Evolutionary conservation across 2,113 vertebrate genomes (phyloP), one percentile per base, ranked within the genome.

Genomic region (Nesoenas mayeri): DNA sequence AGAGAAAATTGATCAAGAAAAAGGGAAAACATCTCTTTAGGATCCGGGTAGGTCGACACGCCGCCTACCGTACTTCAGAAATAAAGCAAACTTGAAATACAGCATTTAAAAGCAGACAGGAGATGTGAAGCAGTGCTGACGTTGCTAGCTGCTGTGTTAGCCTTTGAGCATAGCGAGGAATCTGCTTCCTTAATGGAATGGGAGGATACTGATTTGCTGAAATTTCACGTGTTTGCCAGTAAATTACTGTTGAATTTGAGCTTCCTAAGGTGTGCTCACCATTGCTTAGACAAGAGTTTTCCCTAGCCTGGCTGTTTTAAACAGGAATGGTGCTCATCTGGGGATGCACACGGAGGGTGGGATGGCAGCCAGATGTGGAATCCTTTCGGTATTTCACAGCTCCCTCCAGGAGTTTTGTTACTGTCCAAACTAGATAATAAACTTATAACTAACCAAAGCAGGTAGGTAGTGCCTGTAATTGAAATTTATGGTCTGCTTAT

Each of bases 1-100:
- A 97, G 94, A 97, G 94, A 65, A 91, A 94, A 96, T 88, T 93
- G 92, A 94, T 94, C 91, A 79, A 82, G 93, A 87, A 96, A 94
- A 94, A 96, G 83, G 92, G 91, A 94, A 85, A 92, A 86, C 84
- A 53, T 94, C 88, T 94, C 91, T 97, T 93, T 95, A 93, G 93
- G 97, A 97, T 92, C 70, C 8, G 79, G 95, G 91, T 93, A 95
- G 97, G 92, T 96, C 89, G 29, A 26, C 53, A 11, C 15, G 66
- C 85, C 85, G 65, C 93, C 89, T 96, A 74, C 91, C 90, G 8
- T 80, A 67, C 79, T 77, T 93, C 36, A 85, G 89, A 94, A 58
- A 82, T 73, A 88, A 92, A 77, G 61, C 72, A 74, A 79, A 91
- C 38, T 48, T 67, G 38, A 91, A 66, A 64, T 67, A 81, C 25